Evolutionary conservation across 2,888 invertebrate genomes (phyloP), one percentile per base, ranked within the genome.

Genomic region (Mayetiola destructor): DNA sequence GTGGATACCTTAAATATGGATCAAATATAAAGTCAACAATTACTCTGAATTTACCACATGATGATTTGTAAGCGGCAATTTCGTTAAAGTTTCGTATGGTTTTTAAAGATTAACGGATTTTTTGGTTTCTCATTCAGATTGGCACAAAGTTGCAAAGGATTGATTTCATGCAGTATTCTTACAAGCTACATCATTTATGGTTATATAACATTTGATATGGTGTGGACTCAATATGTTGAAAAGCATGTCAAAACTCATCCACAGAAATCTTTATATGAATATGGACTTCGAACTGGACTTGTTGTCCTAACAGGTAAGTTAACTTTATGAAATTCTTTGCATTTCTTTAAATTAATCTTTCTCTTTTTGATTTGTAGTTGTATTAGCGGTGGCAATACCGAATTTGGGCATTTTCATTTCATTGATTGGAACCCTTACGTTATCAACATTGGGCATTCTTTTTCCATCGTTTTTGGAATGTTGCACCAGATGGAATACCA

Each of bases 201-300:
- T 71, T 97, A 95, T 72, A 96, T 97, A 2, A 94, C 96, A 8
- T 85, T 95, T 64, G 88, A 90, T 65, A 91, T 97, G 62, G 77
- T 88, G 52, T 94, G 93, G 91, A 90, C 88, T 64, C 81, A 84
- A 58, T 87, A 84, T 67, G 72, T 86, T 9, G 71, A 74, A 16
- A 75, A 76, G 8, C 75, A 72, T 61, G 71, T 86, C 48, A 77
- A 79, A 53, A 78, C 80, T 66, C 78, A 75, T 68, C 75, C 78
- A 6, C 76, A 76, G 61, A 78, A 80, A 61, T 48, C 79, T 0
- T 63, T 84, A 54, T 84, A 84, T 78, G 92, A 93, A 69, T 91
- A 88, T 69, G 66, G 79, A 2, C 75, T 86, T n/a, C 78, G 94
- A 61, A 87, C 89, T 0, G 57, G 68, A 1, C 76, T 92, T 20